Evolutionary conservation across 1,140 invertebrate genomes (phyloP).

Genomic region (Zelostemma sp.): DNA sequence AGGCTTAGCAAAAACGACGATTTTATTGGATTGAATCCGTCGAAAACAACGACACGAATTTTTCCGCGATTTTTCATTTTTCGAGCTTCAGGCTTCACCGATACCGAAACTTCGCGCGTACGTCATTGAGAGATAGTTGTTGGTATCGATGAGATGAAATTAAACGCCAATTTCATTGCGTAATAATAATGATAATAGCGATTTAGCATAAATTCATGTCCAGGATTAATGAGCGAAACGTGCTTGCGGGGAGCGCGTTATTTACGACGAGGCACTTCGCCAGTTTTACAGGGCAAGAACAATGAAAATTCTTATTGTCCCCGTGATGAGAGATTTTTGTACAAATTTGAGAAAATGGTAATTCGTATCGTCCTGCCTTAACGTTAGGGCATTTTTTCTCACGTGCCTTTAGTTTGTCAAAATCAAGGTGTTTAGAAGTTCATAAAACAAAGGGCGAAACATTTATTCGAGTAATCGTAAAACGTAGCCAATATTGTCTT

Average conservation of each 20-base stretch:
- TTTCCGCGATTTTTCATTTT: too few relatives aligned
- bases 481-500: background rate
- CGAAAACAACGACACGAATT: too few relatives aligned
- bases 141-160: background rate
- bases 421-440: constrained; percentile 12
- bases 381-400: constrained; percentile 39
- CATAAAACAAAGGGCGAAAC: background rate
- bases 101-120: too few relatives aligned
- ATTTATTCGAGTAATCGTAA: background rate
- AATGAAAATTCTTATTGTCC: constrained; percentile 8
- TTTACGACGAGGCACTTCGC: constrained; percentile 13
- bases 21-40: too few relatives aligned
- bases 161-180: background rate
- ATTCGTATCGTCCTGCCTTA: constrained; percentile 30
- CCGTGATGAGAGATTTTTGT: constrained; percentile 21
- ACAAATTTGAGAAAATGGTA: constrained; percentile 25
- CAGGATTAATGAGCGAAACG: too few relatives aligned
- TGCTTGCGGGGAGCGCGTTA: constrained; percentile 2
- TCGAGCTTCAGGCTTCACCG: too few relatives aligned
- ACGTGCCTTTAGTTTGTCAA: constrained; percentile 39
- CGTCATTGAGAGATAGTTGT: background rate
- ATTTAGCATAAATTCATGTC: too few relatives aligned
- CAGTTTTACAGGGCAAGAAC: constrained; percentile 10
- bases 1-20: too few relatives aligned
- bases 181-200: too few relatives aligned